Conservation (phyloP, 2,113 vertebrate genomes). For the Dolichallabes microphthalmus region DNA sequence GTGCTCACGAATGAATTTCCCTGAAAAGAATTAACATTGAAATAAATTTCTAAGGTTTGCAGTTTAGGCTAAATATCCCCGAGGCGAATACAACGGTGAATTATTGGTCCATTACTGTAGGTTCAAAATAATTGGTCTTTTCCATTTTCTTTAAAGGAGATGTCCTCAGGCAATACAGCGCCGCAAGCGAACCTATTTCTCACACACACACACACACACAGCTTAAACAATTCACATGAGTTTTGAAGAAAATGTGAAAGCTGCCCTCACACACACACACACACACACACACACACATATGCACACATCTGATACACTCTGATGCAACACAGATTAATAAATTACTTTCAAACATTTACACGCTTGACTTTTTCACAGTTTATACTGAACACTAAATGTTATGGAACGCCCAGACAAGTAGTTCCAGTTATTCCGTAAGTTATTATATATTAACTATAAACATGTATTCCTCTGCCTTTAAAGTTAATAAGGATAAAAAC, state of each 20-base stretch:
- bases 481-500: not conserved
- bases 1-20: not conserved
- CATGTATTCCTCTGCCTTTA: no score
- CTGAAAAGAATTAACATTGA: not conserved
- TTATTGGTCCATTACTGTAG: not conserved
- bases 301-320: not conserved
- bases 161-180: not conserved
- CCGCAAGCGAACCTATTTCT: not conserved
- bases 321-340: not conserved
- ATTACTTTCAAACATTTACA: not conserved
- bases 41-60: not conserved
- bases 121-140: not conserved
- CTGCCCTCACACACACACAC: not conserved
- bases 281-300: not conserved
- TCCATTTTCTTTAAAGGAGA: slow-evolving; percentile 5
- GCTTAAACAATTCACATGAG: slow-evolving; percentile 9
- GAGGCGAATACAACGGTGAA: not conserved
- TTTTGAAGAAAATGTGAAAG: not conserved
- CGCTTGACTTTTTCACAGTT: not conserved
- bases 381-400: not conserved
- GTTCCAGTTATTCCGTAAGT: not conserved
- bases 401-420: not conserved
- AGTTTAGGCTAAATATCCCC: not conserved
- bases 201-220: not conserved
- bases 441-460: not conserved